Evolutionary conservation across 30 jellyfish, hydroid and myxozoan genomes (phyloP).

Genomic region (Aurelia sp.): DNA sequence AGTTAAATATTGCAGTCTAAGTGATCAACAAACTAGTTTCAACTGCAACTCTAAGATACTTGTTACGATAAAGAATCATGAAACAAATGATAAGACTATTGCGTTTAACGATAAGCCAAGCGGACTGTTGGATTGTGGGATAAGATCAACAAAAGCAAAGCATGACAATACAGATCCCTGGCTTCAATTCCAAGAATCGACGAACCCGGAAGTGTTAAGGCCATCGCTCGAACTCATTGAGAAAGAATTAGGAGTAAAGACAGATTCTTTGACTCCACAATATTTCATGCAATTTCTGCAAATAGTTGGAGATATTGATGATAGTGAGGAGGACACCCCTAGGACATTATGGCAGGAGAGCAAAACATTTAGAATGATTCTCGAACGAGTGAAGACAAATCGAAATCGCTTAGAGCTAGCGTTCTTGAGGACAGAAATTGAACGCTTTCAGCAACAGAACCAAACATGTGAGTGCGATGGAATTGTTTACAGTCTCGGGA

Average conservation of each 20-base stretch:
- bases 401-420: conserved; percentile 9
- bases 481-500: conserved; percentile 21
- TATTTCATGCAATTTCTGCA: conserved; percentile 18
- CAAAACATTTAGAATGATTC: not conserved
- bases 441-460: not conserved
- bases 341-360: not conserved
- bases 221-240: conserved; percentile 33
- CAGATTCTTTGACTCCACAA: conserved; percentile 1
- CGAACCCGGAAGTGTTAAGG: conserved; percentile 14
- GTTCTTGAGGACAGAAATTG: conserved; percentile 16
- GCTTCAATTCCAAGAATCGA: not conserved
- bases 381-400: not conserved
- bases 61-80: conserved; percentile 1
- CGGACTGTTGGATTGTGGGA: conserved; percentile 50
- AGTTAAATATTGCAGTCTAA: conserved; percentile 13
- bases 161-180: not conserved
- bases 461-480: not conserved
- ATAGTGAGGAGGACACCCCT: not conserved
- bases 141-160: conserved; percentile 3
- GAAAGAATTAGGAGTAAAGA: conserved; percentile 19
- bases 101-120: conserved; percentile 37
- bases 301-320: not conserved
- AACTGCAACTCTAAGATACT: conserved; percentile 27
- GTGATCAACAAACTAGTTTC: conserved; percentile 33
- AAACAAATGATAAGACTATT: not conserved